phyloP scores from a whole-genome alignment of 2,888 invertebrate genomes.

The Liodrosophila aerea region DNA sequence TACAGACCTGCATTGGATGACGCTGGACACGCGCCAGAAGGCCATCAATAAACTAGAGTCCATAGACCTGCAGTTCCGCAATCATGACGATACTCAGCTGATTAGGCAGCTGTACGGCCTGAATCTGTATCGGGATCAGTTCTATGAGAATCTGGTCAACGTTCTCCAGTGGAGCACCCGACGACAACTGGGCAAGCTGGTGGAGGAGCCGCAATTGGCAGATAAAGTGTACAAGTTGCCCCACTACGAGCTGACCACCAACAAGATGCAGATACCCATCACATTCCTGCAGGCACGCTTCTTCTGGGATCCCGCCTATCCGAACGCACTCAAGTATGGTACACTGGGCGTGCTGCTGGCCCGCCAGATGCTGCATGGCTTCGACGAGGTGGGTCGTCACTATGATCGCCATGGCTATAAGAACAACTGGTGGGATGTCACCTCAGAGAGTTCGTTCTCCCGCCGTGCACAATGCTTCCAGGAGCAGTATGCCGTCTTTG shows the following conservation, averaged over 20 bases:
- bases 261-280: conserved; percentile 75
- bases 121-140: conserved; percentile 48
- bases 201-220: conserved; percentile 57
- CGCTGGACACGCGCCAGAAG: conserved; percentile 69
- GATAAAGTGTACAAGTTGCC: conserved; percentile 67
- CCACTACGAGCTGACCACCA: conserved; percentile 67
- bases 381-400: conserved; percentile 75
- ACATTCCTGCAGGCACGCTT: conserved; percentile 78
- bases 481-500: conserved; percentile 70
- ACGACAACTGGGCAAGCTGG: conserved; percentile 53
- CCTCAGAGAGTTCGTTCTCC: conserved; percentile 60
- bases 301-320: conserved; percentile 79
- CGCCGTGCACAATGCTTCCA: conserved; percentile 73
- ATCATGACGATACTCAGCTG: conserved; percentile 53
- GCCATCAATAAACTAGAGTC: conserved; percentile 71
- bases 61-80: conserved; percentile 65
- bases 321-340: conserved; percentile 75
- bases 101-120: conserved; percentile 63
- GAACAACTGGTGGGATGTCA: conserved; percentile 77
- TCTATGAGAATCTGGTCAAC: conserved; percentile 70
- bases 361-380: conserved; percentile 78
- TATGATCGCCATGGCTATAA: conserved; percentile 74
- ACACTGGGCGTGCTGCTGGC: conserved; percentile 77
- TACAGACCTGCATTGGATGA: conserved; percentile 68
- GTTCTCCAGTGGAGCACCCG: conserved; percentile 73